These are phyloP conservation scores for Smithornis capensis DNA, from an alignment of 2,113 vertebrate genomes.

Conservation along the genomic window DNA sequence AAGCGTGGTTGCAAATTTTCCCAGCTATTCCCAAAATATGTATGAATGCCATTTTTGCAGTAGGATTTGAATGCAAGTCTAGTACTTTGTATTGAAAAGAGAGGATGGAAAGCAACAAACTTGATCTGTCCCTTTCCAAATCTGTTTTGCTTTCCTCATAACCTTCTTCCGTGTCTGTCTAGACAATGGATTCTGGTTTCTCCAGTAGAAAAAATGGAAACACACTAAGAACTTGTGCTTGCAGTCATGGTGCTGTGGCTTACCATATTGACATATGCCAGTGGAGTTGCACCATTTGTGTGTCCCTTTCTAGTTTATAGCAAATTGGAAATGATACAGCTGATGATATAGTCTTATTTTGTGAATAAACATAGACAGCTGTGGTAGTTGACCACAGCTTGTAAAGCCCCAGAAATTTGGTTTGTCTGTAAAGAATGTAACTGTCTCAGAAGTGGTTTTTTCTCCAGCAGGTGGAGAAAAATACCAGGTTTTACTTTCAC, in stretches of 20 bases:
- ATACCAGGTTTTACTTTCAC: background rate
- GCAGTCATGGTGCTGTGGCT: background rate
- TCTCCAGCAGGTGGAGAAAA: background rate
- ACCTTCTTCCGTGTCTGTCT: background rate
- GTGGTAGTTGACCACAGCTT: background rate
- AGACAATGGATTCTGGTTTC: background rate
- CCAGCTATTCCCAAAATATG: background rate
- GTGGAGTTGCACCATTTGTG: background rate
- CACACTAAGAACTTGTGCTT: background rate
- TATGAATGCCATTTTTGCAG: background rate
- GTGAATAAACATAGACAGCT: background rate
- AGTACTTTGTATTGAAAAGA: background rate
- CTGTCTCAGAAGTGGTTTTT: background rate
- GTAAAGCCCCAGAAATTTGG: background rate
- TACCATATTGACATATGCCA: background rate
- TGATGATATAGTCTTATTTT: background rate
- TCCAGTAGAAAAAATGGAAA: background rate
- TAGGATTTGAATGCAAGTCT: background rate
- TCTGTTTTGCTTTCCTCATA: background rate
- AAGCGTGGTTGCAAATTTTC: accelerated
- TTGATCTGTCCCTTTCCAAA: background rate
- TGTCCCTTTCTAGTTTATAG: background rate
- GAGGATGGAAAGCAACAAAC: background rate
- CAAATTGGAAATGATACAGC: background rate
- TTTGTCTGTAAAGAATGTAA: background rate